A percentile compares a stretch with the other conserved stretches of the same genome.
These are phyloP conservation scores for Actenoides lindsayi DNA, from an alignment of 2,113 vertebrate species.

Conservation along the genomic window DNA sequence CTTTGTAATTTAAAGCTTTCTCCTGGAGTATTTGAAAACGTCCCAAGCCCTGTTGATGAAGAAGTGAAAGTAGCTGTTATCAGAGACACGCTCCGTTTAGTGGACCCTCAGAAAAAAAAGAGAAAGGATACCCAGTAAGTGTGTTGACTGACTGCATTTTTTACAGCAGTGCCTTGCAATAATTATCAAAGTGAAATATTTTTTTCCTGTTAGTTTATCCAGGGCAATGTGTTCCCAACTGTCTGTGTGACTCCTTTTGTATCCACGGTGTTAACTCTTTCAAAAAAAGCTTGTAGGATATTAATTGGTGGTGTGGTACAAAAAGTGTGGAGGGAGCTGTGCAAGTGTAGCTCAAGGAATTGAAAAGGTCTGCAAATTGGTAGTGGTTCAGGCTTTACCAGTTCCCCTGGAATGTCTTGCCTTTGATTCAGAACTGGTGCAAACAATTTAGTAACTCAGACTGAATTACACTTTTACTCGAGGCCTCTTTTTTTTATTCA, in stretches of 20 bases:
- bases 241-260: not conserved
- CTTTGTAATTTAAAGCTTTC: constrained; percentile 81
- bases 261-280: not conserved
- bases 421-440: not conserved
- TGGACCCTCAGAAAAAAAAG: constrained; percentile 87
- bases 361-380: not conserved
- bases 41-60: constrained; percentile 94
- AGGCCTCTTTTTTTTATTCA: not conserved
- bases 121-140: constrained; percentile 71
- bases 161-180: not conserved
- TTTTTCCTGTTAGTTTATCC: too few relatives aligned
- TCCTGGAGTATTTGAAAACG: constrained; percentile 91
- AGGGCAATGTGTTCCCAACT: not conserved
- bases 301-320: not conserved
- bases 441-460: not conserved
- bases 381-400: not conserved
- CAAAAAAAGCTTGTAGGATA: not conserved
- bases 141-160: not conserved
- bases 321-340: not conserved
- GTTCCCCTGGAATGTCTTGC: not conserved
- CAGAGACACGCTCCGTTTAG: constrained; percentile 91
- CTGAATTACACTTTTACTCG: not conserved
- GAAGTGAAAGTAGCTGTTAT: constrained; percentile 96
- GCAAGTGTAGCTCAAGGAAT: not conserved
- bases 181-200: not conserved